Evolutionary conservation across 2,797 vertebrate genomes (phyloP).

Genomic region (Oceanodroma leucorhoa): DNA sequence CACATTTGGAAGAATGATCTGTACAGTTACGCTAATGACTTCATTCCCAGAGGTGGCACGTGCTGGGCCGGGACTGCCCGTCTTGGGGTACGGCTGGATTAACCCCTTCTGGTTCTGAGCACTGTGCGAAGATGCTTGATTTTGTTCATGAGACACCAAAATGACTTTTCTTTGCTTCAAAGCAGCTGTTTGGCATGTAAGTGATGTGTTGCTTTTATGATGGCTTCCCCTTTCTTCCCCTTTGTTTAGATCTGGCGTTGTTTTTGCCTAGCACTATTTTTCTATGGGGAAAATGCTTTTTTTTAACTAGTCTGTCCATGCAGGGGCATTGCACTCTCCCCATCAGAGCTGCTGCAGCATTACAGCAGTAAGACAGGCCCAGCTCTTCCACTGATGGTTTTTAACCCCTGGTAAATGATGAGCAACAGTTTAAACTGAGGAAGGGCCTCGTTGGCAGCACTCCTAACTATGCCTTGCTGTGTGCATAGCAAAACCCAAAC

Average conservation of each 20-base stretch:
- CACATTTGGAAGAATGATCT: constrained; percentile 54
- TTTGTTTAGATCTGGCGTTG: not conserved
- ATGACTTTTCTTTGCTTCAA: not conserved
- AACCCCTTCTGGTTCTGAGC: not conserved
- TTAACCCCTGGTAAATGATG: not conserved
- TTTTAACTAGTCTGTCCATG: not conserved
- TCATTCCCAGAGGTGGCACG: constrained; percentile 13
- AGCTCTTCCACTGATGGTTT: not conserved
- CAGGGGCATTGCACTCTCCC: not conserved
- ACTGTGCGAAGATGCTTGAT: not conserved
- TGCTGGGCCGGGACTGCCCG: not conserved
- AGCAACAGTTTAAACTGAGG: not conserved
- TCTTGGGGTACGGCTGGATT: not conserved
- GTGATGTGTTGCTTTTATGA: not conserved
- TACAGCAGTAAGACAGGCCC: not conserved
- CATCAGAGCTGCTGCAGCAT: not conserved
- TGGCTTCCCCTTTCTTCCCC: not conserved
- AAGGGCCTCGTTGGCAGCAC: not conserved
- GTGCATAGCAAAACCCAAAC: constrained; percentile 1
- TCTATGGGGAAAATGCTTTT: not conserved
- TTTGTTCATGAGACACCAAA: not conserved
- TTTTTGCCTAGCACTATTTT: not conserved
- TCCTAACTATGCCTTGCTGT: not conserved
- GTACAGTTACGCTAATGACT: constrained; percentile 33
- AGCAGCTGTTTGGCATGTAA: not conserved